phyloP scores from a whole-genome alignment of 2,888 invertebrate species.

The Euzetes globulus region DNA sequence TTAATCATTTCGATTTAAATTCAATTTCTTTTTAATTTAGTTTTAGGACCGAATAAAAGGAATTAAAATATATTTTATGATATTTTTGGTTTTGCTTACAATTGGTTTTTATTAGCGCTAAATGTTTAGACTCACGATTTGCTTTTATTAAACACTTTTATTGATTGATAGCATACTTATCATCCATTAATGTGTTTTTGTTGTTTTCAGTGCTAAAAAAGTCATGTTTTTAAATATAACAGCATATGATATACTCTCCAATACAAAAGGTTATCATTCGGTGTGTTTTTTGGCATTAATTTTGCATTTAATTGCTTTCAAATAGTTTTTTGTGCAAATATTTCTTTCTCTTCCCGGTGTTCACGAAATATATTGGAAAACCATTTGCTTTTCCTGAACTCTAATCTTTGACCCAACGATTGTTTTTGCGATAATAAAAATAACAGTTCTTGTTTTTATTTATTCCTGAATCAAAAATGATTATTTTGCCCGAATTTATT shows the following conservation, averaged over 20 bases:
- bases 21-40: neutral
- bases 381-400: neutral
- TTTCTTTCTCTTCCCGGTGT: neutral
- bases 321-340: neutral
- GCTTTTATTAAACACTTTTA: neutral
- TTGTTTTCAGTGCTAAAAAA: neutral
- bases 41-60: neutral
- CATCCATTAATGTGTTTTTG: constrained; percentile 1
- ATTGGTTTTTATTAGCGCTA: neutral
- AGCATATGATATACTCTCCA: neutral
- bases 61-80: neutral
- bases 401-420: neutral
- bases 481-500: neutral
- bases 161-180: constrained; percentile 11
- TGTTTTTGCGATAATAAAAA: neutral
- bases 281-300: neutral
- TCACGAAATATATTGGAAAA: neutral
- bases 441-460: no score
- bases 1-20: constrained; percentile 3
- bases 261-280: neutral
- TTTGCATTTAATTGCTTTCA: neutral
- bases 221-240: neutral
- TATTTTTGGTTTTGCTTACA: neutral
- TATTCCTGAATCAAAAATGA: no score
- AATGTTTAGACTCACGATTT: constrained; percentile 4